phyloP scores from a whole-genome alignment of 2,888 invertebrate species.

The Macrostomum cliftonense region DNA sequence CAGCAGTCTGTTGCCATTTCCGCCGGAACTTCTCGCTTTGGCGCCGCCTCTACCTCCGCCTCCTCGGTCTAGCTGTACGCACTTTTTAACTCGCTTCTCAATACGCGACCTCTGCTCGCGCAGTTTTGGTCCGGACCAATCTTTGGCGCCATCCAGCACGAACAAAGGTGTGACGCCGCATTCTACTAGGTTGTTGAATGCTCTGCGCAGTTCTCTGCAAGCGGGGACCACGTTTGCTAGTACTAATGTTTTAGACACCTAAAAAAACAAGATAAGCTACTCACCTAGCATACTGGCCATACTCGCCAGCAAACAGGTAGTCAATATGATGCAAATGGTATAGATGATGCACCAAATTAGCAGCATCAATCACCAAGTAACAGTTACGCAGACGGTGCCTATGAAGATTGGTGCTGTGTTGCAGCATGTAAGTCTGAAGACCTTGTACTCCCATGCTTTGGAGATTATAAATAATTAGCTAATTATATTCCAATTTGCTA shows the following conservation, averaged over 20 bases:
- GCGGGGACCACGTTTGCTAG: too few relatives aligned
- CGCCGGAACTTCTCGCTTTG: too few relatives aligned
- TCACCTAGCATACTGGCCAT: constrained; percentile 20
- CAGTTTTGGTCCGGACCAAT: constrained; percentile 26
- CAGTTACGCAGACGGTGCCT: constrained; percentile 20
- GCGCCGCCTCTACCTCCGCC: too few relatives aligned
- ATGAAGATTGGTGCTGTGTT: too few relatives aligned
- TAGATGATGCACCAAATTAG: constrained; percentile 29
- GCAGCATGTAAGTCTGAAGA: too few relatives aligned
- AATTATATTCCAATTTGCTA: too few relatives aligned
- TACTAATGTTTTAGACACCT: too few relatives aligned
- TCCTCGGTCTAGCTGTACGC: too few relatives aligned
- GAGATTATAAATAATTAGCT: too few relatives aligned
- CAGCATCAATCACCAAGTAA: constrained; percentile 30
- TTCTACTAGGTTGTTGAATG: constrained; percentile 18
- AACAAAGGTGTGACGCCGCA: constrained; percentile 27
- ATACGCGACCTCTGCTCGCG: constrained; percentile 22
- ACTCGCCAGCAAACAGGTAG: constrained; percentile 32
- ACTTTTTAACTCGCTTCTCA: constrained; percentile 16
- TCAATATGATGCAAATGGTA: constrained; percentile 22
- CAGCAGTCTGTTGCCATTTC: too few relatives aligned
- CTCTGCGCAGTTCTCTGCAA: too few relatives aligned
- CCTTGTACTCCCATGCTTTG: too few relatives aligned
- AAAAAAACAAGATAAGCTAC: background rate
- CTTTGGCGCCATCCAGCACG: constrained; percentile 34